These are phyloP conservation scores for Cheilosia scutellata DNA, from an alignment of 2,888 invertebrate species.

Conservation along the genomic window DNA sequence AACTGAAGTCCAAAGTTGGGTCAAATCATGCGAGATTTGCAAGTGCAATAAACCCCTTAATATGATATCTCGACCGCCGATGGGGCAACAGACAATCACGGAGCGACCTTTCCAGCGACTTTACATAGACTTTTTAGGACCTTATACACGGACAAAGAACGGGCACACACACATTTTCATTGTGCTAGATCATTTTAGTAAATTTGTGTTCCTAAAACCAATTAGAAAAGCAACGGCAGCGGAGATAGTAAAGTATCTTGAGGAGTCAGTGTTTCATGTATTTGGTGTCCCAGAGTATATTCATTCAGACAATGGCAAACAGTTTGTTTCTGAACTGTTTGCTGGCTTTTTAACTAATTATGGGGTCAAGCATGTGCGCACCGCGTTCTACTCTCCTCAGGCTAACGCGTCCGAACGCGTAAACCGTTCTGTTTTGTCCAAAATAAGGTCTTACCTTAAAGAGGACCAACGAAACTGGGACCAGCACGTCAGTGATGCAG, in stretches of 20 bases:
- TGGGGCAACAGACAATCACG: constrained; percentile 11
- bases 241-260: background rate
- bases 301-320: constrained; percentile 45
- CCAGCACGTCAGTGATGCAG: background rate
- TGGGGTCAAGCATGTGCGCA: constrained; percentile 49
- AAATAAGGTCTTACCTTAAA: constrained; percentile 27
- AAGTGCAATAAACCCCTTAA: too few species aligned
- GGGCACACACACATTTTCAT: constrained; percentile 45
- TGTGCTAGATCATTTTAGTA: constrained; percentile 45
- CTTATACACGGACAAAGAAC: constrained; percentile 45
- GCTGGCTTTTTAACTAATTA: constrained; percentile 28
- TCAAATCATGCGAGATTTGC: too few species aligned
- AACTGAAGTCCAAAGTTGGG: too few species aligned
- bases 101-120: constrained; percentile 45
- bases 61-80: constrained; percentile 12
- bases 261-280: background rate
- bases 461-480: constrained; percentile 58
- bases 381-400: constrained; percentile 57
- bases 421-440: constrained; percentile 29
- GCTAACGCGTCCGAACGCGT: constrained; percentile 57
- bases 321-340: constrained; percentile 39
- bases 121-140: constrained; percentile 51
- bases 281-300: background rate
- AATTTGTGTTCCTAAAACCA: constrained; percentile 43
- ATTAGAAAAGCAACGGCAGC: constrained; percentile 24